Percentiles rank a stretch among this genome's conserved stretches.
Conservation (phyloP, 1,140 invertebrate genomes). For the Heliconius himera region DNA sequence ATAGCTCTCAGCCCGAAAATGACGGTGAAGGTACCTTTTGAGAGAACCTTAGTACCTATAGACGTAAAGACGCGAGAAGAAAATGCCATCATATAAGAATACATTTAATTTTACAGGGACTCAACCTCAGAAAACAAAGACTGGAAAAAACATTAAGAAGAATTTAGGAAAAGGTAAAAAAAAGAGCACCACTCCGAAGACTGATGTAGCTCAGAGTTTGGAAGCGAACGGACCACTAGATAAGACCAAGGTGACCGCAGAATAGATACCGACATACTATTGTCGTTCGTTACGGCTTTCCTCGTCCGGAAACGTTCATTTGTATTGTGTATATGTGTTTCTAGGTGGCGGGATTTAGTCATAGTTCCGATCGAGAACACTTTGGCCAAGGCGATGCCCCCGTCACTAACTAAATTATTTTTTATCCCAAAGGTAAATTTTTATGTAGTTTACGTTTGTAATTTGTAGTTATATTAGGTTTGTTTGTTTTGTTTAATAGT, state of each 20-base stretch:
- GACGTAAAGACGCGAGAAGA: conserved; percentile 29
- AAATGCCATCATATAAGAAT: conserved; percentile 36
- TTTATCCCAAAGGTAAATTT: conserved; percentile 42
- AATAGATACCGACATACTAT: conserved; percentile 46
- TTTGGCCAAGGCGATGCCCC: conserved; percentile 76
- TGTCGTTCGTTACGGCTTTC: conserved; percentile 49
- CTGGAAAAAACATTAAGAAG: conserved; percentile 75
- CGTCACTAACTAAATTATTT: conserved; percentile 66
- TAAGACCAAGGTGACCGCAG: conserved; percentile 72
- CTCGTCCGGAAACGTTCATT: conserved; percentile 29
- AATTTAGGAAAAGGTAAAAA: conserved; percentile 78
- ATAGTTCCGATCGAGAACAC: conserved; percentile 67
- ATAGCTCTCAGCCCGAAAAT: conserved; percentile 57
- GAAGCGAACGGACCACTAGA: conserved; percentile 72
- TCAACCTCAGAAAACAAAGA: conserved; percentile 66
- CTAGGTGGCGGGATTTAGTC: conserved; percentile 51
- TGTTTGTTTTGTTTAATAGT: conserved; percentile 16
- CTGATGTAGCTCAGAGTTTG: conserved; percentile 66
- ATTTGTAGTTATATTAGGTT: conserved; percentile 35
- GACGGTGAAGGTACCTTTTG: conserved; percentile 63
- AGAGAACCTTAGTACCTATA: conserved; percentile 34
- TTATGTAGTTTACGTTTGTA: conserved; percentile 40
- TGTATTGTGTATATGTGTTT: conserved; percentile 31
- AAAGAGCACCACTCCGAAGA: conserved; percentile 72
- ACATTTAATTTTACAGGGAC: conserved; percentile 56